A percentile compares a stretch with the other conserved stretches of the same genome.
Evolutionary conservation across 2,113 vertebrate genomes (phyloP).

Genomic region (Percopsis transmontana): DNA sequence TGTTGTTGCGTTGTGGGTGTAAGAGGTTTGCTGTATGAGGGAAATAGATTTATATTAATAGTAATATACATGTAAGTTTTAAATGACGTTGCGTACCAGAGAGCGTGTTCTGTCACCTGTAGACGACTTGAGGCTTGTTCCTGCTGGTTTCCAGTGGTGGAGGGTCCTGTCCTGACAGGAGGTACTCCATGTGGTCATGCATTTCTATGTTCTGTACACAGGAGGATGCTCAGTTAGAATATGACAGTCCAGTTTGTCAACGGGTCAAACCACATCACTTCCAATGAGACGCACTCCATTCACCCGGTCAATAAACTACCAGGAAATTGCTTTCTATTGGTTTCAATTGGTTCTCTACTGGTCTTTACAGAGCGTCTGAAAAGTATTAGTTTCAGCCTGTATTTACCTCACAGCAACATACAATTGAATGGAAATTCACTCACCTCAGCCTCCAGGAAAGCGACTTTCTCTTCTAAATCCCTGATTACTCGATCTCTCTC

Average conservation of each 20-base stretch:
- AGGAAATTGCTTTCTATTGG: no score
- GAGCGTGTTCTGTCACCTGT: slow-evolving; percentile 75
- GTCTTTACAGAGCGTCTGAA: no score
- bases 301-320: no score
- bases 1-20: slow-evolving; percentile 64
- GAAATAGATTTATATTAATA: not conserved
- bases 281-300: no score
- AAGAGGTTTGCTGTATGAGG: slow-evolving; percentile 76
- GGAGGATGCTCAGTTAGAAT: not conserved
- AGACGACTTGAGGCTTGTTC: slow-evolving; percentile 78
- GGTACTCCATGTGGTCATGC: slow-evolving; percentile 87
- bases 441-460: slow-evolving; percentile 91
- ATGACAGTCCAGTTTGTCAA: not conserved
- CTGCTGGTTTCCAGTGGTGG: slow-evolving; percentile 41
- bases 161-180: slow-evolving; percentile 74
- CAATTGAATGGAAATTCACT: slow-evolving; percentile 10
- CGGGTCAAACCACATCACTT: no score
- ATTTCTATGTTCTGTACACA: slow-evolving; percentile 86
- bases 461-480: slow-evolving; percentile 87
- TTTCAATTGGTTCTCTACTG: no score
- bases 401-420: no score
- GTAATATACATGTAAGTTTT: not conserved
- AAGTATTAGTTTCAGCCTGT: no score
- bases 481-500: slow-evolving; percentile 83
- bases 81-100: not conserved